These are phyloP conservation scores for Aurelia sp. DNA, from an alignment of 30 jellyfish, hydroid and myxozoan species.

Conservation along the genomic window DNA sequence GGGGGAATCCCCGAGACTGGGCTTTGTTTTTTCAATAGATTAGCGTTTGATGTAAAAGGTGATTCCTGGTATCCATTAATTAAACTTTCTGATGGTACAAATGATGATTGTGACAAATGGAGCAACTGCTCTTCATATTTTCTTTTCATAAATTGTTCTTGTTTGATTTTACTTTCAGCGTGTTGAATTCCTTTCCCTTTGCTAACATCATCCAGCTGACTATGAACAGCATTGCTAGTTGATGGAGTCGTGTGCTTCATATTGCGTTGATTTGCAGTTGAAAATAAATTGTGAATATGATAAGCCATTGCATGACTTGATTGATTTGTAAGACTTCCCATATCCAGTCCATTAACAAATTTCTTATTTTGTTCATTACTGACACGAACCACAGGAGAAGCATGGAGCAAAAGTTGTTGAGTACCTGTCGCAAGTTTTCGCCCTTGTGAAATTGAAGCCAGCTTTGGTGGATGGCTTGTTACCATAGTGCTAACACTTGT, in stretches of 20 bases:
- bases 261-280: not conserved
- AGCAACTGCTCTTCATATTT: not conserved
- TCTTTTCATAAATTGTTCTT: not conserved
- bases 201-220: no score
- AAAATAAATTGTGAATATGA: not conserved
- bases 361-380: not conserved
- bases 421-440: not conserved
- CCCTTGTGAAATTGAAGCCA: constrained; percentile 17
- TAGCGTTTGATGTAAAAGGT: not conserved
- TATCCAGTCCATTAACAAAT: not conserved
- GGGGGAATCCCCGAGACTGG: constrained; percentile 29
- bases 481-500: constrained; percentile 12
- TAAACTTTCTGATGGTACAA: not conserved
- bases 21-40: not conserved
- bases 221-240: not conserved
- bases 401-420: not conserved
- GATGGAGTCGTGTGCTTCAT: not conserved
- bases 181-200: not conserved
- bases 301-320: not conserved
- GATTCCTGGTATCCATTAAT: not conserved
- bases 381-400: not conserved
- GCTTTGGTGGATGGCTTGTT: constrained; percentile 1
- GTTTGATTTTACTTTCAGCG: not conserved
- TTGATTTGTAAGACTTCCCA: not conserved
- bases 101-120: not conserved